Base-by-base conservation (phyloP, 2,888 invertebrate species). In the Clistopyga incitator region DNA sequence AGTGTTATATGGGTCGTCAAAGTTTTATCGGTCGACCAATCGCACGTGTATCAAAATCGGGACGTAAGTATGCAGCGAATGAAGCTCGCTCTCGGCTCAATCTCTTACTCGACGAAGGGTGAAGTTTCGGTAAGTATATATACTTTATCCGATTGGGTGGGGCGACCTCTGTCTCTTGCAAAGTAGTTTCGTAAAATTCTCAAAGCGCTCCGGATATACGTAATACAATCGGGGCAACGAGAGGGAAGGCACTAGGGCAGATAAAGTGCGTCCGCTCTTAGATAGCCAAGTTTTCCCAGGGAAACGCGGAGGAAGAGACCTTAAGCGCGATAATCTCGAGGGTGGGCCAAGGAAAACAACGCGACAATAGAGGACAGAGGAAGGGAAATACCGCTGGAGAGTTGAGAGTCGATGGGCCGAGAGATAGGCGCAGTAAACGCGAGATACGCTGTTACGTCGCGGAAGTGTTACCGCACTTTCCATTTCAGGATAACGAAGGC, bases 281-380 rank as follows among this genome's bases (percentile, higher is more conserved):
- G 81, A 84, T 81, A 78, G 75, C 68, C 68, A 34, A 84, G 70
- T 81, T 84, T 84, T 81, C 75, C 65, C 61, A 13, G 23, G 50
- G 47, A 45, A 38, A 64, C 20, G 38, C 4, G 42, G 38, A 45
- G 20, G 52, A 45, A 45, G 45, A 18, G 59, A 47, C 47, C 77
- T 56, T 59, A 45, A 25, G 23, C 74, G 78, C 68, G 85, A 85
- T 85, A 85, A 83, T 83, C 82, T 85, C 82, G 77, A 82, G 84
- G 72, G 71, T 54, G 68, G 70, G 47, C 61, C 54, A 72, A n/a
- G 75, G 54, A 82, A 77, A 80, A 85, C 80, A 82, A 82, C 71
- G 76, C 72, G 81, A 85, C 75, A 82, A 85, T 78, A 78, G 74
- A 18, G 67, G 47, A 76, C 25, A 64, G 65, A 75, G 67, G 34